These are phyloP conservation scores for Hemichromis elongatus DNA, from an alignment of 2,113 vertebrate genomes.

Conservation along the genomic window DNA sequence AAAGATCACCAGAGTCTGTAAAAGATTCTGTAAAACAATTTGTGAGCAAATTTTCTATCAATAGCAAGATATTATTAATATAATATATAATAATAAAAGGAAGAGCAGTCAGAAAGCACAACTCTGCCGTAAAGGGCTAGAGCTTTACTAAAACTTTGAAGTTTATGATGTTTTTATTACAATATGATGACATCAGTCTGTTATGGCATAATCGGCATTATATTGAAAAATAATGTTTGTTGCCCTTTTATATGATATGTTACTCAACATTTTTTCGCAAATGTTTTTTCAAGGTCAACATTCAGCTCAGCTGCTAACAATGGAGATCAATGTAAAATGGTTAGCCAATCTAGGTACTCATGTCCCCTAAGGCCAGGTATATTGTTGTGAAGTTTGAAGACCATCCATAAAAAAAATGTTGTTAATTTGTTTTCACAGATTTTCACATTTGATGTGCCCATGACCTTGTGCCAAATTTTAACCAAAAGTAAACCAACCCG, in stretches of 20 bases:
- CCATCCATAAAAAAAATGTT: background rate
- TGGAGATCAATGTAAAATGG: background rate
- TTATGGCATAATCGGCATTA: background rate
- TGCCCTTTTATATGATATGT: background rate
- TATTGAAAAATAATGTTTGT: too few relatives aligned
- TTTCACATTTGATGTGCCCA: background rate
- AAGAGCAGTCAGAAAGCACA: background rate
- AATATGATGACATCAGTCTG: accelerated
- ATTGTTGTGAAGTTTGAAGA: background rate
- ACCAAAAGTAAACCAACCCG: accelerated
- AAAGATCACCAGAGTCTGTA: background rate
- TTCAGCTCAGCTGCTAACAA: background rate
- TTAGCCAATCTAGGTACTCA: background rate
- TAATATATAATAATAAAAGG: background rate
- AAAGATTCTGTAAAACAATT: background rate
- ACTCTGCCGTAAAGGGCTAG: background rate
- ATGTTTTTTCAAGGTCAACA: background rate
- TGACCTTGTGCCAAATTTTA: background rate
- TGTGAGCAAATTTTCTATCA: background rate
- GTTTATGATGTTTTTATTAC: background rate
- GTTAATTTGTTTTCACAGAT: background rate
- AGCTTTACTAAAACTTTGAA: background rate
- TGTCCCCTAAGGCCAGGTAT: background rate
- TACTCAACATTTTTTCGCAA: background rate
- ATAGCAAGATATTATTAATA: background rate